Evolutionary conservation across 37 sponge, comb jelly and placozoan genomes (phyloP).

Genomic region (Geodia barretti): DNA sequence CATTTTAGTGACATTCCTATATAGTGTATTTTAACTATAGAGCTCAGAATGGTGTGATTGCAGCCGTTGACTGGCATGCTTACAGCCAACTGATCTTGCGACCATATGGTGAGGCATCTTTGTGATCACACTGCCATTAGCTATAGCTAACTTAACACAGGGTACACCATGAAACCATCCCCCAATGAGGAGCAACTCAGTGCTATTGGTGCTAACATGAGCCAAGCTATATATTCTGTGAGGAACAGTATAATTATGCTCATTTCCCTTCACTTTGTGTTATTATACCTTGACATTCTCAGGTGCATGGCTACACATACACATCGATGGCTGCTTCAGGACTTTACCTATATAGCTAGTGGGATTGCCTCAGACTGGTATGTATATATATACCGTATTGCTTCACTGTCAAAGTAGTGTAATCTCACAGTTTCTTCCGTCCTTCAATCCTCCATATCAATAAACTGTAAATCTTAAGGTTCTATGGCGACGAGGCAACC

Average conservation of each 20-base stretch:
- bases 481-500: slow-evolving; percentile 57
- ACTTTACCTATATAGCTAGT: slow-evolving; percentile 50
- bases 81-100: slow-evolving; percentile 77
- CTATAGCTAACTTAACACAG: no score
- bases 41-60: slow-evolving; percentile 37
- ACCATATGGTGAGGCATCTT: slow-evolving; percentile 56
- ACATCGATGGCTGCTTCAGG: slow-evolving; percentile 43
- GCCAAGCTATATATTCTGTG: not conserved
- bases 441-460: no score
- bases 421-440: no score
- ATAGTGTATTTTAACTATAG: no score
- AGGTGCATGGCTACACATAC: slow-evolving; percentile 48
- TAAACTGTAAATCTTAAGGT: no score
- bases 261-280: not conserved
- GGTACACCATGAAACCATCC: not conserved
- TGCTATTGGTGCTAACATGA: not conserved
- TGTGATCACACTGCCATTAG: no score
- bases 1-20: no score
- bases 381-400: no score
- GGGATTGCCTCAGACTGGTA: slow-evolving; percentile 69
- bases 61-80: slow-evolving; percentile 84
- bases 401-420: no score
- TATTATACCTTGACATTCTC: not conserved
- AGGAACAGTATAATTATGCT: not conserved
- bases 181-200: slow-evolving; percentile 14